Evolutionary conservation across 2,888 invertebrate genomes (phyloP), one percentile per base, ranked within the genome.

Genomic region (Lepidonotus clava): DNA sequence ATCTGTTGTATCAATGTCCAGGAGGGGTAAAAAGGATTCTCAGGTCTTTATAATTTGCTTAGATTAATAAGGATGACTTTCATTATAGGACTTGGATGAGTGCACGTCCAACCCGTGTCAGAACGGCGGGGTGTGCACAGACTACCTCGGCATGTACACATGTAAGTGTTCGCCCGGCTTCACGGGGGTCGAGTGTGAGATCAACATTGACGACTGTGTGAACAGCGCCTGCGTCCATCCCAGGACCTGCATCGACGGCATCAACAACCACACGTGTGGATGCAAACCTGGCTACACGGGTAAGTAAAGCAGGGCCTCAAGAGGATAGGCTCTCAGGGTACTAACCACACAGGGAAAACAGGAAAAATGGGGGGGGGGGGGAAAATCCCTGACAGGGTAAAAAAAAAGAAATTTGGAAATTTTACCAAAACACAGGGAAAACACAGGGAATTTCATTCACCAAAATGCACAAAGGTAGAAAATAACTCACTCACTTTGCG

Each of bases 141-240:
- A 86, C n/a, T 4, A 40, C 24, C 84, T 46, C 2, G 86, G 86
- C n/a, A 40, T 36, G 21, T 86, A 87, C 40, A 40, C 5, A 36
- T 87, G 87, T 28, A 32, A 21, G 11, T 87, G 87, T 51, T 1
- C n/a, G 8, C 0, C 34, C 6, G 87, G 87, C 28, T 87, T 67
- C 53, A 66, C 76, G 14, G 87, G 87, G 28, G 14, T 14, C 34
- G 76, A 84, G 76, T 87, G 87, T 77, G 84, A 87, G 61, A 34
- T 2, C 0, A 84, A 87, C 80, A 84, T 87, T 18, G 86, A 87
- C 51, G 87, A 87, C 38, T 87, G 87, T 41, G 34, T 56, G 6
- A 5, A 24, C 2, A n/a, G 0, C 34, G 4, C 53, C 5, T 87
- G 87, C 38, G 38, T 21, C 0, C 18, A 36, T 8, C 56, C 51